Conservation (phyloP, 2,113 vertebrate species). For the Lampris megalopsis region DNA sequence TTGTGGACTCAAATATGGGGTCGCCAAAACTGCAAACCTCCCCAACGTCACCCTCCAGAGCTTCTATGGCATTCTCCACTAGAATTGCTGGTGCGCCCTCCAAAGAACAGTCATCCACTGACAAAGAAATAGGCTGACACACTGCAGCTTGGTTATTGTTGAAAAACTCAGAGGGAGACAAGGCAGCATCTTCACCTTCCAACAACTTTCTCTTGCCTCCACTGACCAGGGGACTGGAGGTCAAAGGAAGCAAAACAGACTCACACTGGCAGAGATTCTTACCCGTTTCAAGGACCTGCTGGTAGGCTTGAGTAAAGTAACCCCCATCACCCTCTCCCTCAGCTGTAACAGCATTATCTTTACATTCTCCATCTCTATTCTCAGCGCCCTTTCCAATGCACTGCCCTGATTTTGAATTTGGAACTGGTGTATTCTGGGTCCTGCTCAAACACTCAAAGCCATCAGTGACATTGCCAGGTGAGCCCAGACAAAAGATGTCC, state of each 20-base stretch:
- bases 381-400: background rate
- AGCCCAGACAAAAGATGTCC: slow-evolving; percentile 58
- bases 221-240: slow-evolving; percentile 26
- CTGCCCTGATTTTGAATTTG: background rate
- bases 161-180: background rate
- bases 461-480: background rate
- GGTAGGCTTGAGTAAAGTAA: slow-evolving; percentile 32
- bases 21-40: background rate
- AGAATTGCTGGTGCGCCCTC: background rate
- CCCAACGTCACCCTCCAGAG: background rate
- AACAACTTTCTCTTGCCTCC: background rate
- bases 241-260: background rate
- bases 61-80: background rate
- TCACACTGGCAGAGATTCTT: background rate
- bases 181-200: background rate
- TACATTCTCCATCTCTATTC: background rate
- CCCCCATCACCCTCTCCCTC: slow-evolving; percentile 41
- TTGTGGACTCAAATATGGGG: slow-evolving; percentile 45
- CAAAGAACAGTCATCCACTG: background rate
- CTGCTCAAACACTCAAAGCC: background rate
- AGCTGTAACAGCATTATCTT: background rate
- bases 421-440: background rate
- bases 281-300: background rate
- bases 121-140: background rate
- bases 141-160: background rate